These are phyloP conservation scores for Saturnia pavonia DNA, from an alignment of 2,888 invertebrate species.

Conservation along the genomic window DNA sequence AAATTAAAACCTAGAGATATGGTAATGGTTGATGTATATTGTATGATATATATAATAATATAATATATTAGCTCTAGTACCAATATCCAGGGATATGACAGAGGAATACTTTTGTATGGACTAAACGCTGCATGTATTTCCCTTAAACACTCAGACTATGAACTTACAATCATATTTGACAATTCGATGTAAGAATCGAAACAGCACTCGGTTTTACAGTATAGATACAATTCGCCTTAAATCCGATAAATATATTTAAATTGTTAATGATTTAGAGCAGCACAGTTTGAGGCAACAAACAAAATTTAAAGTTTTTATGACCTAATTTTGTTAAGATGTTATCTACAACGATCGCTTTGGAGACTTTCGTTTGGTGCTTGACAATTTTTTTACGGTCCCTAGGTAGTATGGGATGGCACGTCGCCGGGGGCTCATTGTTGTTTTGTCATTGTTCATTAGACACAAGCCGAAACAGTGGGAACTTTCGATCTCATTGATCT, in stretches of 20 bases:
- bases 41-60: too few species aligned
- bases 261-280: background rate
- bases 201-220: background rate
- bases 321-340: slow-evolving; percentile 2
- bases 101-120: too few species aligned
- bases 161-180: background rate
- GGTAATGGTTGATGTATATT: too few species aligned
- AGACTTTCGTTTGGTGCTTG: slow-evolving; percentile 3
- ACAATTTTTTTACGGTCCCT: slow-evolving; percentile 1
- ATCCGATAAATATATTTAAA: background rate
- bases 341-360: background rate
- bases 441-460: background rate
- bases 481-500: slow-evolving; percentile 53
- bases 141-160: too few species aligned
- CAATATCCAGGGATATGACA: too few species aligned
- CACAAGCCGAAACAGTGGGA: slow-evolving; percentile 16
- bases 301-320: background rate
- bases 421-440: background rate
- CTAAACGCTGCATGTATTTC: too few species aligned
- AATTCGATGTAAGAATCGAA: background rate
- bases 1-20: too few species aligned
- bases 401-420: background rate
- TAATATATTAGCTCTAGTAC: too few species aligned
- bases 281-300: background rate
- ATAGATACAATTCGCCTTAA: background rate